phyloP scores from a whole-genome alignment of 2,113 vertebrate genomes.

The Bucco capensis region DNA sequence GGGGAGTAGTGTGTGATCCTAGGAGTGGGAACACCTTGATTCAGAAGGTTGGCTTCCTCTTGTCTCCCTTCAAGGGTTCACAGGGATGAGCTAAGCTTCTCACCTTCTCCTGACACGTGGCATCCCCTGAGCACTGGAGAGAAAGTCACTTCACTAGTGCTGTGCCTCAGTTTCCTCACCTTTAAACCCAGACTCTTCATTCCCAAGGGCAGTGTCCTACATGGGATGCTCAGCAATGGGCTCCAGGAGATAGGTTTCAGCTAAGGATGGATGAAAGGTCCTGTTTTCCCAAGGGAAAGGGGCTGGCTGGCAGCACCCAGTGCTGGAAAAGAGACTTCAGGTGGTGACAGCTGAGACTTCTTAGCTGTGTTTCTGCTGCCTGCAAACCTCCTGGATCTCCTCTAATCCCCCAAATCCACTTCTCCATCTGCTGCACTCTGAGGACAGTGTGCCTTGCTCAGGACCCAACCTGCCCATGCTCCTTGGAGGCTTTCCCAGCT shows the following conservation, averaged over 20 bases:
- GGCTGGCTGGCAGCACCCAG: not conserved
- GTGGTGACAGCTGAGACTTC: accelerated
- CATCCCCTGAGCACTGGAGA: not conserved
- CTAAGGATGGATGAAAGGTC: accelerated
- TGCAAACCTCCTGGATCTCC: not conserved
- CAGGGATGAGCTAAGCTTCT: accelerated
- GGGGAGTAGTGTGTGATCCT: not conserved
- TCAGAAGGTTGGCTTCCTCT: not conserved
- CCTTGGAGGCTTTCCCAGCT: accelerated
- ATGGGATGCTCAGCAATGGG: accelerated
- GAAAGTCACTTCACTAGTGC: no score
- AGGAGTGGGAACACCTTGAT: accelerated
- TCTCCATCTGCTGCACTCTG: not conserved
- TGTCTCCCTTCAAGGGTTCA: not conserved
- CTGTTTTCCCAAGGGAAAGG: not conserved
- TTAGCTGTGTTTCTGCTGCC: not conserved
- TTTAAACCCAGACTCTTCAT: accelerated
- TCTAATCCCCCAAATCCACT: not conserved
- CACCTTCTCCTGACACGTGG: accelerated
- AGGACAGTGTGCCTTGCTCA: not conserved
- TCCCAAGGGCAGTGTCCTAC: not conserved
- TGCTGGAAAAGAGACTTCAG: no score
- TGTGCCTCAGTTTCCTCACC: not conserved
- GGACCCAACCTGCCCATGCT: accelerated
- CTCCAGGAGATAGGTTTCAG: accelerated